Percentiles rank a stretch among this genome's conserved stretches.
Evolutionary conservation across 2,113 vertebrate species (phyloP).

Genomic region (Triplophysa siluroides): DNA sequence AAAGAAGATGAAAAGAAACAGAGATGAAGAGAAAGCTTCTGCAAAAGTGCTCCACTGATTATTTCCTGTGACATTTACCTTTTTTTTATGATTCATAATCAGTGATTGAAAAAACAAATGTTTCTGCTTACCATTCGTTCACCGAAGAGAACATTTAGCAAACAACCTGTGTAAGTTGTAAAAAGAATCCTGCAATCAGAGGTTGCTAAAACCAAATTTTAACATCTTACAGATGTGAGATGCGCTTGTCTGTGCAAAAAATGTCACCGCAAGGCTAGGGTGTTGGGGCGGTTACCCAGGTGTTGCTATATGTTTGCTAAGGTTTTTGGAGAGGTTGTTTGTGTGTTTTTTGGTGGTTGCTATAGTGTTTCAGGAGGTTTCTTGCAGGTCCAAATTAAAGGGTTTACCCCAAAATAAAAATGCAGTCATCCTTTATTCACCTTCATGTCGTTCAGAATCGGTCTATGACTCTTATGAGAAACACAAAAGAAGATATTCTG

Average conservation of each 20-base stretch:
- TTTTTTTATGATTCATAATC: conserved; percentile 43
- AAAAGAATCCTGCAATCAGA: conserved; percentile 34
- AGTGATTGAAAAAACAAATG: conserved; percentile 60
- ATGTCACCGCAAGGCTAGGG: neutral
- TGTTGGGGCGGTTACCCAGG: neutral
- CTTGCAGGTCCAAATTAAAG: neutral
- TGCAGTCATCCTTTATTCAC: too few species aligned
- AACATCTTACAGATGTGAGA: too few species aligned
- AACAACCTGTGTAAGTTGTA: conserved; percentile 39
- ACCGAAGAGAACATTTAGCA: conserved; percentile 39
- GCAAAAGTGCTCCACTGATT: conserved; percentile 20
- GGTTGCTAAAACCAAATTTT: too few species aligned
- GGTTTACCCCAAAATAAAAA: too few species aligned
- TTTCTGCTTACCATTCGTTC: conserved; percentile 42
- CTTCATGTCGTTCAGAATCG: too few species aligned
- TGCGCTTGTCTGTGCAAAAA: neutral
- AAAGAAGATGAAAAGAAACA: conserved; percentile 63
- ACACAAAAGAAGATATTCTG: too few species aligned
- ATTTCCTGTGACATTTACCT: conserved; percentile 54
- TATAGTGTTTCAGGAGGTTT: neutral
- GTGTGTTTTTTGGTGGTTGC: neutral
- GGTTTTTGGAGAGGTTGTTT: neutral
- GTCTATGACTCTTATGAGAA: too few species aligned
- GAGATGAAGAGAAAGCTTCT: conserved; percentile 2
- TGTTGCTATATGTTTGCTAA: neutral